Evolutionary conservation across 37 sponge, comb jelly and placozoan species (phyloP), one percentile per base, ranked within the genome.

Genomic region (Chondrosia reniformis): DNA sequence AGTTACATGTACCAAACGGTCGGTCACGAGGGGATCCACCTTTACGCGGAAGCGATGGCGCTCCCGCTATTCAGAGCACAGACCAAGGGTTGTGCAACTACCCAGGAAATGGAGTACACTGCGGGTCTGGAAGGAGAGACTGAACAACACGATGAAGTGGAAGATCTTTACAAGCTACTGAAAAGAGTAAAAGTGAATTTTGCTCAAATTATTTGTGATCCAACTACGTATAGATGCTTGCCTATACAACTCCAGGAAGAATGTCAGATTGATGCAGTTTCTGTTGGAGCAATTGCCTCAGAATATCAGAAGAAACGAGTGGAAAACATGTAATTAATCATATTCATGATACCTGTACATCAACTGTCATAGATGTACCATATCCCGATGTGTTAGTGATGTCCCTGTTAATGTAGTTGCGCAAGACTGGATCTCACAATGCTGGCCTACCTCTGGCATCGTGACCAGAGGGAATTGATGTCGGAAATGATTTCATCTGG

Each of bases 71-170:
- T 85, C 76, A 80, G 69, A 55, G 62, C 45, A 3, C 36, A 59
- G 41, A 93, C 95, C 41, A 56, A 49, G 3, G 96, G 99, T 13
- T 6, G 40, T 42, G 55, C 94, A 40, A 54, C 79, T 32, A 33
- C 78, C 2, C 74, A 61, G 49, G 89, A 80, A 12, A 54, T 89
- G 38, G 49, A 76, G 22, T 97, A 97, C 76, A 40, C 55, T 10
- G 19, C 7, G 72, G 19, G 25, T 3, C 81, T 72, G 0, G 44
- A 57, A 19, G 75, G 65, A 15, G 80, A 85, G 31, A n/a, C n/a
- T n/a, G n/a, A n/a, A n/a, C n/a, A n/a, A n/a, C n/a, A n/a, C n/a
- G 99, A 98, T 74, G 99, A 98, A 67, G 97, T 99, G 34, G 99
- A 99, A 52, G 99, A 99, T 71, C 41, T 99, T 74, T 91, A 84